Evolutionary conservation across 2,888 invertebrate species (phyloP), one percentile per base, ranked within the genome.

Genomic region (Dorcus hopei): DNA sequence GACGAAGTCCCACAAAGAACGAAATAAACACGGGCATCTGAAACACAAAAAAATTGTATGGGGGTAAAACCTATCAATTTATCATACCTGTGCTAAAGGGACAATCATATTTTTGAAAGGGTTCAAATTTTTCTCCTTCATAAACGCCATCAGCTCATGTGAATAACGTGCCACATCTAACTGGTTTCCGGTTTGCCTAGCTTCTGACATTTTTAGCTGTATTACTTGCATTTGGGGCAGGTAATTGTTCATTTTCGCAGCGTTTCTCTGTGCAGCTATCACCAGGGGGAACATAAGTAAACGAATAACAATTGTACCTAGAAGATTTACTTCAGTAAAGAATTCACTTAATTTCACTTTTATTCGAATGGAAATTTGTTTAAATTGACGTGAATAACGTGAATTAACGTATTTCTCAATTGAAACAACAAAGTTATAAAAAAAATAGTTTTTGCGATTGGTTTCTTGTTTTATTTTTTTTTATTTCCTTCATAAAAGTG

Each of bases 1-100:
- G 81, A 67, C 93, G 83, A 49, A 99, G 78, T 0, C 90, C 94
- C 80, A 93, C 84, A 74, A 97, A 98, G 75, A 95, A 91, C 0
- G 97, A 95, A 62, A 97, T 79, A 75, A 98, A 98, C 11, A 98
- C 80, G 0, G 96, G 96, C 54, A 85, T 82, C 87, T 88, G 61
- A 45, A 75, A 41, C 23, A 43, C 9, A 23, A 16, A 23, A 52
- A 52, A 14, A 45, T 19, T 43, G 14, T 16, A 6, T 8, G 61
- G 64, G 8, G 59, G 57, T 51, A 60, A 58, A 45, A 49, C 57
- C 19, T 52, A 57, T 48, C 49, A 54, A 26, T 43, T 33, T 56
- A 26, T 2, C 11, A 38, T 74, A 92, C 92, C 79, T 93, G 93
- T 0, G 88, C 87, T 43, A 93, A 63, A 0, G 92, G 90, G 0